Conservation (phyloP, 1,140 invertebrate genomes). For the Bombus terrestris region DNA sequence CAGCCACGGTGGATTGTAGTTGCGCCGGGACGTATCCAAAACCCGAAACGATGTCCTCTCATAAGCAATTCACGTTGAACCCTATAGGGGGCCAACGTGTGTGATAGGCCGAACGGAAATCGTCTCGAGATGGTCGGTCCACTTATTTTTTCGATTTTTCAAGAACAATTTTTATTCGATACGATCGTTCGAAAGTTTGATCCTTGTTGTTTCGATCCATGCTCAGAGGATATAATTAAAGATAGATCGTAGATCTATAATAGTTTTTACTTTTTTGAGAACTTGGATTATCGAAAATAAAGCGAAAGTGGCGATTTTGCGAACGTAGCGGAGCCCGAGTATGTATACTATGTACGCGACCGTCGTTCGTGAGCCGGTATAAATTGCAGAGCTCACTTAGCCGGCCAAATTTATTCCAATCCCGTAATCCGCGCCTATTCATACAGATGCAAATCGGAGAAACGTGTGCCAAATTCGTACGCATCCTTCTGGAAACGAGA, state of each 20-base stretch:
- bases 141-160: not conserved
- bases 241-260: no score
- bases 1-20: slow-evolving; percentile 45
- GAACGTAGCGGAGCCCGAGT: not conserved
- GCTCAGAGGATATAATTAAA: no score
- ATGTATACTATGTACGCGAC: slow-evolving; percentile 10
- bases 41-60: slow-evolving; percentile 32
- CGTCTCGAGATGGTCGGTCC: no score
- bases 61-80: slow-evolving; percentile 37
- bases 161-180: not conserved
- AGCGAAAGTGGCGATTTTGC: slow-evolving; percentile 31
- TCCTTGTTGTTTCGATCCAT: no score
- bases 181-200: not conserved
- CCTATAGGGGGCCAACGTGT: no score
- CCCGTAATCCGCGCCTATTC: slow-evolving; percentile 72
- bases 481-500: slow-evolving; percentile 70
- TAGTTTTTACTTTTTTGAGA: slow-evolving; percentile 16
- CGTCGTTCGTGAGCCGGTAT: slow-evolving; percentile 58
- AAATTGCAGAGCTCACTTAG: slow-evolving; percentile 71
- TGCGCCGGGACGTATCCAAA: not conserved
- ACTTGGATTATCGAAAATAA: slow-evolving; percentile 52
- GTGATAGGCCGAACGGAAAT: no score
- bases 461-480: slow-evolving; percentile 73
- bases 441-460: slow-evolving; percentile 72
- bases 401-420: slow-evolving; percentile 71